phyloP scores from a whole-genome alignment of 2,797 vertebrate species.

The Trachops cirrhosus region DNA sequence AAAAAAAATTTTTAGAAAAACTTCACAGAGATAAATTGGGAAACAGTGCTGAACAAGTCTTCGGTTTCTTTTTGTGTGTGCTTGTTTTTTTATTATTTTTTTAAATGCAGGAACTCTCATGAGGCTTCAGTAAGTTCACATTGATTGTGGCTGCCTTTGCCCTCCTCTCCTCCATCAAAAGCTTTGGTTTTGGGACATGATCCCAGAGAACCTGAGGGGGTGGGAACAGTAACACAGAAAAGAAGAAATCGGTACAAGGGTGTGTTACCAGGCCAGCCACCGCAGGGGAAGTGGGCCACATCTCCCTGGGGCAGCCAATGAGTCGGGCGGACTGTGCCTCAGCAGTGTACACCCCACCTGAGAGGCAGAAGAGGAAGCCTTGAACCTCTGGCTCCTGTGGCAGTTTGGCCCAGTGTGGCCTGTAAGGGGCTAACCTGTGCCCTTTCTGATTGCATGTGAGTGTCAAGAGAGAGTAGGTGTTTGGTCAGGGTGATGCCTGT shows the following conservation, averaged over 20 bases:
- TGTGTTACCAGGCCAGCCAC: background rate
- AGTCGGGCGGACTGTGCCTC: fast-evolving
- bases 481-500: background rate
- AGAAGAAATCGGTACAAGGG: background rate
- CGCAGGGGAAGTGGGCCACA: background rate
- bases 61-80: background rate
- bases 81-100: background rate
- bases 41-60: background rate
- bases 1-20: background rate
- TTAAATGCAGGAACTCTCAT: background rate
- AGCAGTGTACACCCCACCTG: background rate
- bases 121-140: background rate
- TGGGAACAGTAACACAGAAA: background rate
- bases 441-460: background rate
- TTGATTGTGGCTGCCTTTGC: background rate
- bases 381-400: background rate
- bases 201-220: background rate
- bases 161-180: background rate
- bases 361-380: background rate
- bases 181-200: background rate
- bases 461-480: background rate
- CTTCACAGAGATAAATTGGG: background rate
- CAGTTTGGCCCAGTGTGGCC: background rate
- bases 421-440: background rate
- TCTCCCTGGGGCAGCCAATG: background rate